A percentile compares a stretch with the other conserved stretches of the same genome.
These are phyloP conservation scores for Acanthopleura granulata DNA, from an alignment of 2,888 invertebrate genomes.

Conservation along the genomic window DNA sequence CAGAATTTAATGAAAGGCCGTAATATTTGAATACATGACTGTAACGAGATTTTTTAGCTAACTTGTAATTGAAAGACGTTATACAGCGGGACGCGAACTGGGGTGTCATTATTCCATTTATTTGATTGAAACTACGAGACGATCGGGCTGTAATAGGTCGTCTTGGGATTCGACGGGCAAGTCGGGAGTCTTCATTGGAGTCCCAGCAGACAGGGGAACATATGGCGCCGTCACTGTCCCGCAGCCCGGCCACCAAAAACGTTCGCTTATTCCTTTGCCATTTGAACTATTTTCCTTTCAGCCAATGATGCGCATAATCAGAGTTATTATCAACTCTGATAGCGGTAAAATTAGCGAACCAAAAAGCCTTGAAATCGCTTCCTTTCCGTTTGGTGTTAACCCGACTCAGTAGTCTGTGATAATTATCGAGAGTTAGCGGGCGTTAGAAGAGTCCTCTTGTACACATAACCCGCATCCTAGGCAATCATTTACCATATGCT, in stretches of 20 bases:
- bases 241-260: neutral
- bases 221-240: neutral
- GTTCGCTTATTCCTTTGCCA: neutral
- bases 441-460: too few relatives aligned
- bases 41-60: too few relatives aligned
- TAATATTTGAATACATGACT: too few relatives aligned
- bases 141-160: neutral
- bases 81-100: neutral
- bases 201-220: neutral
- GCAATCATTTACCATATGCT: neutral
- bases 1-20: too few relatives aligned
- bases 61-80: too few relatives aligned
- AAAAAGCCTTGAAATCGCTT: neutral
- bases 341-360: neutral
- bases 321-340: slow-evolving; percentile 7
- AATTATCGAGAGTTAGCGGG: neutral
- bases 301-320: neutral
- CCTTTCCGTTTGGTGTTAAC: neutral
- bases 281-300: neutral
- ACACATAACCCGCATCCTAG: neutral
- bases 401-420: neutral
- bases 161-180: neutral
- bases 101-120: slow-evolving; percentile 5
- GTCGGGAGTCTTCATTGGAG: neutral
- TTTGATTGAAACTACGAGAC: neutral